Percentiles rank a stretch among this genome's conserved stretches.
Evolutionary conservation across 35 echinoderm and acorn worm genomes (phyloP).

Genomic region (Nesometra sesokonis): DNA sequence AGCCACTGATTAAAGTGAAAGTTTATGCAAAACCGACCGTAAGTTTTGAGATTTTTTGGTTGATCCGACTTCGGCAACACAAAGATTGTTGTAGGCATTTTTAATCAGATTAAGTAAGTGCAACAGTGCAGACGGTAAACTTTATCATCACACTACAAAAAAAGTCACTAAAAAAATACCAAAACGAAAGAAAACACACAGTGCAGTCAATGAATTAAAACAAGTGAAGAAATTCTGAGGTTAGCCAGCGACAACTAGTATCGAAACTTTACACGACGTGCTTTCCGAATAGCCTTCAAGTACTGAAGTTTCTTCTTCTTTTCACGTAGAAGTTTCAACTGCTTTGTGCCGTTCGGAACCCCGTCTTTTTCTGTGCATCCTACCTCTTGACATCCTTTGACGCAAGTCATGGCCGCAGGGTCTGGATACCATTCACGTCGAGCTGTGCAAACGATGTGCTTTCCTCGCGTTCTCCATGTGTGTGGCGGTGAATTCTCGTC

Average conservation of each 20-base stretch:
- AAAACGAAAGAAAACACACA: neutral
- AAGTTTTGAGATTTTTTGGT: too few species aligned
- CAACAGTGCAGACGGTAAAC: neutral
- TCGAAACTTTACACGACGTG: neutral
- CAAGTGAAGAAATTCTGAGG: neutral
- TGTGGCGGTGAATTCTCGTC: too few species aligned
- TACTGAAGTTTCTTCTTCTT: neutral
- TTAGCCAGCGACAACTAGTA: neutral
- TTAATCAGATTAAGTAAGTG: too few species aligned
- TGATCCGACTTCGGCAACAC: too few species aligned
- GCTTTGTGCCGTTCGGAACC: neutral
- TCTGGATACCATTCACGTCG: constrained; percentile 45
- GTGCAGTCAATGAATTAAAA: neutral
- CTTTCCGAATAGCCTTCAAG: neutral
- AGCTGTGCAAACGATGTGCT: constrained; percentile 35
- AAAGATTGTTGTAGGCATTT: too few species aligned
- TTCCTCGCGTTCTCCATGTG: neutral
- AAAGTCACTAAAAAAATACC: neutral
- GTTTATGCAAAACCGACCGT: too few species aligned
- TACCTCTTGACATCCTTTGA: constrained; percentile 34
- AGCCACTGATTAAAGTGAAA: too few species aligned
- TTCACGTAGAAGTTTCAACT: neutral
- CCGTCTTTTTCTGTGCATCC: neutral
- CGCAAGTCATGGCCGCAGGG: constrained; percentile 15
- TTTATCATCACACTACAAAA: neutral